These are phyloP conservation scores for Cacatua alba DNA, from an alignment of 2,113 vertebrate species.

Conservation along the genomic window DNA sequence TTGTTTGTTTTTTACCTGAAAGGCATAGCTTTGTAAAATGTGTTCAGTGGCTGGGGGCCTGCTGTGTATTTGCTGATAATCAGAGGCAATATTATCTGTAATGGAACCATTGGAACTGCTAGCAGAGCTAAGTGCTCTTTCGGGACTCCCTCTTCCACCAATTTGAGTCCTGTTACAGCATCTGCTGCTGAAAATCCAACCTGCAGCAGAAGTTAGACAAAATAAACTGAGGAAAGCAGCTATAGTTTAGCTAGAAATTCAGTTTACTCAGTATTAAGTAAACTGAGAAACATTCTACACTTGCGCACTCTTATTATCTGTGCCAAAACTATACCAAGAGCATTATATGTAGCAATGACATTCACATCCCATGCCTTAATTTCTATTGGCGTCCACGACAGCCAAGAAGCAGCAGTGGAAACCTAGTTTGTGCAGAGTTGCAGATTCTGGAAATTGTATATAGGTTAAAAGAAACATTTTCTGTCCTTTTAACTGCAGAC, in stretches of 20 bases:
- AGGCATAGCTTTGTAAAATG: conserved; percentile 96
- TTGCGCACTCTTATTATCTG: background rate
- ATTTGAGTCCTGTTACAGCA: conserved; percentile 93
- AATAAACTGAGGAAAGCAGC: background rate
- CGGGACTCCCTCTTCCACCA: conserved; percentile 95
- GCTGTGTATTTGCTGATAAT: conserved; percentile 98
- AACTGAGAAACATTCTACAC: background rate
- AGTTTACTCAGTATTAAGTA: background rate
- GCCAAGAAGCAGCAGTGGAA: background rate
- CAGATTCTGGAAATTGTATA: background rate
- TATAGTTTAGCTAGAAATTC: background rate
- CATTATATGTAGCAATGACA: rapidly evolving
- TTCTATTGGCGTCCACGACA: rapidly evolving
- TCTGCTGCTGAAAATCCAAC: conserved; percentile 97
- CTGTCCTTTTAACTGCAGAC: background rate
- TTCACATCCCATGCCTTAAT: background rate
- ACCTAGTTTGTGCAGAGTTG: background rate
- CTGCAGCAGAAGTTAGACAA: conserved; percentile 70
- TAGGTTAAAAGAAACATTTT: background rate
- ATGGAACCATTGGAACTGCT: conserved; percentile 95
- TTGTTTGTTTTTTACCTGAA: conserved; percentile 81
- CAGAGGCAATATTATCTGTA: conserved; percentile 93
- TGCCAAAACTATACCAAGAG: background rate
- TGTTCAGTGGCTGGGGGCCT: conserved; percentile 89
- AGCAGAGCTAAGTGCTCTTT: conserved; percentile 94